Percentiles rank a stretch among this genome's conserved stretches.
phyloP scores from a whole-genome alignment of 1,140 invertebrate species.

The Phocides pigmalion region DNA sequence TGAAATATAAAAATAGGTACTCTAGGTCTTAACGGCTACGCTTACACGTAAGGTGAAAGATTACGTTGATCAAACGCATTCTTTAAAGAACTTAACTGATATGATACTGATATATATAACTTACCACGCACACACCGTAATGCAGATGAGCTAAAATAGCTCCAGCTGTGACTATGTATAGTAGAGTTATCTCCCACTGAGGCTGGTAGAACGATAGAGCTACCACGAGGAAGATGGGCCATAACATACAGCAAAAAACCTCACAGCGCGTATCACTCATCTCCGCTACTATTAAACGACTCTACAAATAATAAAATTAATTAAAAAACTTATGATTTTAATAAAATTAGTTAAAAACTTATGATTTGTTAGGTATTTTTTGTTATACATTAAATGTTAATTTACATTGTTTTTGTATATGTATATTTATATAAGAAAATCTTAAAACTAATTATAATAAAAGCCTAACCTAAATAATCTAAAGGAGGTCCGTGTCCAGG shows the following conservation, averaged over 20 bases:
- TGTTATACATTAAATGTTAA: no score
- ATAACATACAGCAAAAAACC: constrained; percentile 91
- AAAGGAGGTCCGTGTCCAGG: no score
- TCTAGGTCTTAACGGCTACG: no score
- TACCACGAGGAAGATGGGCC: constrained; percentile 86
- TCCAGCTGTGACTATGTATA: constrained; percentile 89
- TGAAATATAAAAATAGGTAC: no score
- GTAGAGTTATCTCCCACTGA: constrained; percentile 86
- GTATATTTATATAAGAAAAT: no score
- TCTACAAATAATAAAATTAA: constrained; percentile 84
- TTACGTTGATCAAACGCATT: no score
- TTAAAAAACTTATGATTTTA: neutral
- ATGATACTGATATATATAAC: constrained; percentile 15
- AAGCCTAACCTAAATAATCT: no score
- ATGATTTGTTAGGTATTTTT: no score
- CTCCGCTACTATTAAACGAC: constrained; percentile 96
- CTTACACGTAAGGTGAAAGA: no score
- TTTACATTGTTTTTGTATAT: no score
- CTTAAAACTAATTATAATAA: no score
- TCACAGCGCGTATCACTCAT: constrained; percentile 96
- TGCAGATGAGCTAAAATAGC: constrained; percentile 92
- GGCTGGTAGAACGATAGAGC: constrained; percentile 85
- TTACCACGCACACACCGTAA: constrained; percentile 95
- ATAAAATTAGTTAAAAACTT: neutral
- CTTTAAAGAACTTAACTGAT: neutral